Evolutionary conservation across 2,797 vertebrate genomes (phyloP).

Genomic region (Propithecus deckenii): DNA sequence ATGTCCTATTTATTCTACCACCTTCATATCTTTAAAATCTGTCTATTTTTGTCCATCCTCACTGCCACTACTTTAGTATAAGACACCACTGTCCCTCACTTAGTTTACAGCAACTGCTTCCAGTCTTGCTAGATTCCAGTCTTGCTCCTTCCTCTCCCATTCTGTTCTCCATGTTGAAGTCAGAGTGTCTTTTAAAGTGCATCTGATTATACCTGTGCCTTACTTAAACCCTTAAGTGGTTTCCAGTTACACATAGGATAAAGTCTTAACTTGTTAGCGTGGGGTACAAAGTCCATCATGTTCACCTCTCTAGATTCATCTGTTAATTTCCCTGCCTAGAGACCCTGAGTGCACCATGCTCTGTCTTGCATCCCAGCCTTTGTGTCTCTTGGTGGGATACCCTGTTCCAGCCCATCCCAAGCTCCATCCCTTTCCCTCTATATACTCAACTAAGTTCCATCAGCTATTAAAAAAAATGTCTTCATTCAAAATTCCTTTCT

Average conservation of each 20-base stretch:
- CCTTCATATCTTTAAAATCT: background rate
- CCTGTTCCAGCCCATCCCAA: background rate
- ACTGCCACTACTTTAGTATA: background rate
- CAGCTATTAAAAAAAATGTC: background rate
- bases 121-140: background rate
- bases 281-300: background rate
- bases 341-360: background rate
- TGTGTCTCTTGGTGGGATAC: background rate
- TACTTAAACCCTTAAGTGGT: fast-evolving
- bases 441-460: background rate
- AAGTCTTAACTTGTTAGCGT: background rate
- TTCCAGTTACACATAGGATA: background rate
- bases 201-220: background rate
- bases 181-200: background rate
- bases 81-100: fast-evolving
- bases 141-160: background rate
- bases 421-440: background rate
- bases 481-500: background rate
- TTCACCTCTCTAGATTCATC: background rate
- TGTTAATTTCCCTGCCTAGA: background rate
- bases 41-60: background rate
- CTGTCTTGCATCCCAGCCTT: background rate
- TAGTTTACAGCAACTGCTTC: background rate
- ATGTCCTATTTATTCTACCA: background rate
- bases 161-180: background rate